A percentile compares a stretch with the other conserved stretches of the same genome.
Conservation (phyloP, 2,113 vertebrate genomes). For the Erinaceus europaeus region DNA sequence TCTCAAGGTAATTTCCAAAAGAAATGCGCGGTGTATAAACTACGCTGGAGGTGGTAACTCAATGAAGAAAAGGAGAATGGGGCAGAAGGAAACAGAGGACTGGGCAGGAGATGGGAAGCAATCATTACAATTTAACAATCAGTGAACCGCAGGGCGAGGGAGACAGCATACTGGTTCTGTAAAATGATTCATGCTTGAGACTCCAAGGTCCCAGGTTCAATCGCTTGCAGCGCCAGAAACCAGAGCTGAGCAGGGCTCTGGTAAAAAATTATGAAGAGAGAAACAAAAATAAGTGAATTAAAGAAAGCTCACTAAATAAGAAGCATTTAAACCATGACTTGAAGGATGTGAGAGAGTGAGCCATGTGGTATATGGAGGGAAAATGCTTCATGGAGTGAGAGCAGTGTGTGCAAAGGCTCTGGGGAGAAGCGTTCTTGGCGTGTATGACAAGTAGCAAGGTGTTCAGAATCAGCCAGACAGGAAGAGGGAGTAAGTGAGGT, state of each 20-base stretch:
- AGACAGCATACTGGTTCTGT: too few relatives aligned
- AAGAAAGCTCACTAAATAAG: not conserved
- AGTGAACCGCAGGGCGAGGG: too few relatives aligned
- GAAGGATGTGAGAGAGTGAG: not conserved
- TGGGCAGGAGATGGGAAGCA: too few relatives aligned
- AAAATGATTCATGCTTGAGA: too few relatives aligned
- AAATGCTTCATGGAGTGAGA: not conserved
- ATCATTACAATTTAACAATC: not conserved
- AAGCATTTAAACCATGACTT: not conserved
- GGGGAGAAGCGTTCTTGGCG: not conserved
- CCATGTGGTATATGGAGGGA: not conserved
- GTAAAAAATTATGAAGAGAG: too few relatives aligned
- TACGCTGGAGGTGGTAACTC: not conserved
- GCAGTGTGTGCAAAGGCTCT: not conserved
- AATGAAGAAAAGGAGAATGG: not conserved
- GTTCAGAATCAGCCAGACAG: not conserved
- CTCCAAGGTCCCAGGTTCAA: too few relatives aligned
- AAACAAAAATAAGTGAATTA: not conserved
- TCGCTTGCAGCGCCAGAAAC: too few relatives aligned
- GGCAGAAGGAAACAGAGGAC: not conserved
- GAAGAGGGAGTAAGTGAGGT: not conserved
- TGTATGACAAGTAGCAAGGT: not conserved
- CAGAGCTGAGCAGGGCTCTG: too few relatives aligned
- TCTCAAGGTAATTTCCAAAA: slow-evolving; percentile 1
- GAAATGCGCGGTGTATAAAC: not conserved